phyloP scores from a whole-genome alignment of 1,140 invertebrate genomes.

The Chelonus insularis region DNA sequence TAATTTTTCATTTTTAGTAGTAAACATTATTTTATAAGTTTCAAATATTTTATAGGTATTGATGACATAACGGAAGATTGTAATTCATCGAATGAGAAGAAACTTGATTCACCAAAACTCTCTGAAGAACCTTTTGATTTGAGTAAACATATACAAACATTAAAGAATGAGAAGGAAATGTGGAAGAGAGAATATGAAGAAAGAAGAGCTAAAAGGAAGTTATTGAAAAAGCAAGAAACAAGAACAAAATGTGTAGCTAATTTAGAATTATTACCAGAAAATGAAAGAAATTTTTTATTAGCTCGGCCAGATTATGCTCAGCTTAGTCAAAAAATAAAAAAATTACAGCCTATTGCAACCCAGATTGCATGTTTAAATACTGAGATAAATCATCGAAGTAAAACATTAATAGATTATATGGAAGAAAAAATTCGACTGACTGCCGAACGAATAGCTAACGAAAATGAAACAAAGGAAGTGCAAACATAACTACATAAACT shows the following conservation, averaged over 20 bases:
- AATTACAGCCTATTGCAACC: conserved; percentile 28
- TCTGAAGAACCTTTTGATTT: too few relatives aligned
- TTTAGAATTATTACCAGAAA: conserved; percentile 38
- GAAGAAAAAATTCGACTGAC: conserved; percentile 30
- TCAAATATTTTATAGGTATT: too few relatives aligned
- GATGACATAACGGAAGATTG: too few relatives aligned
- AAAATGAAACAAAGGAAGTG: conserved; percentile 32
- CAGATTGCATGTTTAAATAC: conserved; percentile 32
- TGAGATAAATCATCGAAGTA: conserved; percentile 27
- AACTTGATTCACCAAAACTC: too few relatives aligned
- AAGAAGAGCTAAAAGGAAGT: conserved; percentile 20
- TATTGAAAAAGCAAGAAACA: conserved; percentile 33
- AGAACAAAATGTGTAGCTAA: conserved; percentile 14
- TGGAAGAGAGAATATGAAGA: conserved; percentile 36
- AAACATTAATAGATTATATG: conserved; percentile 33
- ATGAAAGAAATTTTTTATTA: conserved; percentile 39
- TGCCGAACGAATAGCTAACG: conserved; percentile 24
- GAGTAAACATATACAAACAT: too few relatives aligned
- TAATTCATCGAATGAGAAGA: too few relatives aligned
- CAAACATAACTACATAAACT: conserved; percentile 15
- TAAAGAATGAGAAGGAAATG: conserved; percentile 38
- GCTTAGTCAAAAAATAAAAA: conserved; percentile 37
- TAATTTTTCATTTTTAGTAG: too few relatives aligned
- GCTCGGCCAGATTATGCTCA: conserved; percentile 40
- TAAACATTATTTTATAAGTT: too few relatives aligned